These are phyloP conservation scores for Mormyrops attenuatus DNA, from an alignment of 2,797 vertebrate genomes.

Conservation along the genomic window DNA sequence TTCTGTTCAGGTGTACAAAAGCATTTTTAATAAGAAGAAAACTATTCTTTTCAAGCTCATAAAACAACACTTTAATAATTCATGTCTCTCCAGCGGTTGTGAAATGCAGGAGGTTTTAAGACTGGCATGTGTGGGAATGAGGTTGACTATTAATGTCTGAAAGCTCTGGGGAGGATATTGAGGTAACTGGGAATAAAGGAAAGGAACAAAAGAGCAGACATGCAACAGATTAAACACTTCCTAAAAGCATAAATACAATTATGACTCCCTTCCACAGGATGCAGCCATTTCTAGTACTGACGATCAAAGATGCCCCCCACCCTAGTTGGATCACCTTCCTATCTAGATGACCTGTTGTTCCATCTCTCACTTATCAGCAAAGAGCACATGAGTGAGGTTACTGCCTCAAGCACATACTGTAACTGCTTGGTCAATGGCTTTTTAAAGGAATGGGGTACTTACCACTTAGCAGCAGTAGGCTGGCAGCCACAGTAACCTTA, in stretches of 20 bases:
- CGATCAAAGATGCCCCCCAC: not conserved
- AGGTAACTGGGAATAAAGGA: not conserved
- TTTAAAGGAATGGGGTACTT: not conserved
- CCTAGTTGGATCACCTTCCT: not conserved
- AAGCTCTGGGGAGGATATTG: not conserved
- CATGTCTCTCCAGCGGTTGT: not conserved
- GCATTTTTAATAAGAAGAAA: not conserved
- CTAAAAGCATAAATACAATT: not conserved
- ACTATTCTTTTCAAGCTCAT: not conserved
- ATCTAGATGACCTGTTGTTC: not conserved
- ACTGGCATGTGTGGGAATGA: not conserved
- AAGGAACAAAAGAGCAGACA: not conserved
- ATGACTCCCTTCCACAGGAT: conserved; percentile 1
- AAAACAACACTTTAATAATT: not conserved
- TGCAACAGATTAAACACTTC: not conserved
- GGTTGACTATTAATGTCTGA: not conserved
- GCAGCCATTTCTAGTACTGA: not conserved
- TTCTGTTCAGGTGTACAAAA: not conserved
- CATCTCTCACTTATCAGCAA: not conserved
- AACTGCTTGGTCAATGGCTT: not conserved
- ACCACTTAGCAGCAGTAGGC: not conserved
- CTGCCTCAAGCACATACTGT: not conserved
- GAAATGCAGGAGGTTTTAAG: not conserved
- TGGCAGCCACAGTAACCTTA: not conserved
- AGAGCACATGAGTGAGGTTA: not conserved